phyloP scores from a whole-genome alignment of 2,113 vertebrate genomes.

The Megaceryle maxima region DNA sequence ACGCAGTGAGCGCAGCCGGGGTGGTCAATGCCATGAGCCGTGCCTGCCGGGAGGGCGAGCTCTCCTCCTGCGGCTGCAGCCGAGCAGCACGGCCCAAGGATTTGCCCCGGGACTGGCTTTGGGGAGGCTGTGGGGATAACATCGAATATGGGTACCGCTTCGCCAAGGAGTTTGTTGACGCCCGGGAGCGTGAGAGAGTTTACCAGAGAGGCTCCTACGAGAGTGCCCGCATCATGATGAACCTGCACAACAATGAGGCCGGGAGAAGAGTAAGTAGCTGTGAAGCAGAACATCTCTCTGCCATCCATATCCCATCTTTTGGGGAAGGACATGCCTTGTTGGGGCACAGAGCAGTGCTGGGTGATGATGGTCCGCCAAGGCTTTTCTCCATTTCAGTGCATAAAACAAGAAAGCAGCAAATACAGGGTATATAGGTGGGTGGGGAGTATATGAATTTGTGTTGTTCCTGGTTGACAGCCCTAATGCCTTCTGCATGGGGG shows the following conservation, averaged over 20 bases:
- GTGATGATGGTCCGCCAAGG: accelerated
- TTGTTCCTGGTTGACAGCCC: neutral
- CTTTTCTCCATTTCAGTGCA: neutral
- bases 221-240: slow-evolving; percentile 91
- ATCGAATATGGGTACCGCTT: slow-evolving; percentile 96
- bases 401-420: neutral
- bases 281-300: accelerated
- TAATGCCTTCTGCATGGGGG: neutral
- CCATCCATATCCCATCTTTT: accelerated
- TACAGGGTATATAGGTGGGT: neutral
- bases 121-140: slow-evolving; percentile 98
- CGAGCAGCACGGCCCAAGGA: slow-evolving; percentile 91
- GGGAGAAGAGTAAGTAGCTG: slow-evolving; percentile 87
- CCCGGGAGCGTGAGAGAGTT: slow-evolving; percentile 92
- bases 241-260: slow-evolving; percentile 96
- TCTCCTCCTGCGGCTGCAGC: slow-evolving; percentile 96
- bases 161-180: slow-evolving; percentile 96
- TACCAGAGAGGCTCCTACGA: slow-evolving; percentile 89
- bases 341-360: accelerated
- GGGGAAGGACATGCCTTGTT: accelerated
- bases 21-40: slow-evolving; percentile 97
- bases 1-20: slow-evolving; percentile 93
- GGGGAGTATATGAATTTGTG: neutral
- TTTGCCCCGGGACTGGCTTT: slow-evolving; percentile 96
- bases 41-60: slow-evolving; percentile 94